Evolutionary conservation across 2,888 invertebrate genomes (phyloP).

Genomic region (Ophion slaviceki): DNA sequence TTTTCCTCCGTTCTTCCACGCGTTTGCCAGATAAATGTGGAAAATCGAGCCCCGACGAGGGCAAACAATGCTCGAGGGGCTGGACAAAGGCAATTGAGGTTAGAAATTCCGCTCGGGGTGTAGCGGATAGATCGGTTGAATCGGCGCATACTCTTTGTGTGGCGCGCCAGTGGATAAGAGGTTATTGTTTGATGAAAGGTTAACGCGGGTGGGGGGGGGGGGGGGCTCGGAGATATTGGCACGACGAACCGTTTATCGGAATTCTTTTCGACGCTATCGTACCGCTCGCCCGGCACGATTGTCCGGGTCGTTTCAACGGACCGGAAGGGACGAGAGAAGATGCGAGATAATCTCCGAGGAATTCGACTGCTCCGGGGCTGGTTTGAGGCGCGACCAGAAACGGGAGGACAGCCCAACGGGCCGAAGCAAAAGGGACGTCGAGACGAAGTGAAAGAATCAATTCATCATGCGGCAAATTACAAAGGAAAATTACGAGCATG

Average conservation of each 20-base stretch:
- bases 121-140: not conserved
- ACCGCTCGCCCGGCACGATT: conserved; percentile 65
- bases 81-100: conserved; percentile 55
- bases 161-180: not conserved
- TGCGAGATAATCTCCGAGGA: conserved; percentile 65
- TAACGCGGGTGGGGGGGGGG: not conserved
- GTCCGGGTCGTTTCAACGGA: conserved; percentile 72
- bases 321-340: conserved; percentile 47
- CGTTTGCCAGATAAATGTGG: not conserved
- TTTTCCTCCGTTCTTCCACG: too few species aligned
- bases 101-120: conserved; percentile 41
- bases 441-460: not conserved
- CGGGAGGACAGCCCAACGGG: too few species aligned
- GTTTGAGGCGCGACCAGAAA: not conserved
- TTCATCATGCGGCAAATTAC: too few species aligned
- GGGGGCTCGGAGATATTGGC: conserved; percentile 44
- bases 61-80: not conserved
- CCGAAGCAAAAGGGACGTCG: not conserved
- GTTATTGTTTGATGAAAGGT: conserved; percentile 52
- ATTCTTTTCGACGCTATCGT: conserved; percentile 68
- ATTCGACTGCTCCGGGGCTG: conserved; percentile 47
- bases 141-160: not conserved
- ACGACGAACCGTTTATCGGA: conserved; percentile 69
- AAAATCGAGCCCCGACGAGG: not conserved
- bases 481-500: too few species aligned